Percentiles rank a stretch among this genome's conserved stretches.
Conservation (phyloP, 2,113 vertebrate species). For the Stercorarius parasiticus region DNA sequence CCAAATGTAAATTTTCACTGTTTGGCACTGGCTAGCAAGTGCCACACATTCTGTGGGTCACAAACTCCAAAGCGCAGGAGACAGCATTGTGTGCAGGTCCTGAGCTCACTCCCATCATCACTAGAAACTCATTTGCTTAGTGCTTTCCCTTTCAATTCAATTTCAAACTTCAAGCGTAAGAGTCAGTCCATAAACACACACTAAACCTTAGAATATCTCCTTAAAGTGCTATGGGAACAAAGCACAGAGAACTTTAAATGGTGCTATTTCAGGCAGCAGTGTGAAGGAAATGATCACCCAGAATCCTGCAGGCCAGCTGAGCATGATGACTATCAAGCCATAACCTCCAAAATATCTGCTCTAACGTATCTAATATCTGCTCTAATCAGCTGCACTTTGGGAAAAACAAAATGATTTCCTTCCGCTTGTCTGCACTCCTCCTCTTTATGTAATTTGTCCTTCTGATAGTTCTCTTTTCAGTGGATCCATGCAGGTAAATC, state of each 20-base stretch:
- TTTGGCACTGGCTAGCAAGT: not conserved
- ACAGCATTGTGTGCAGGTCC: fast-evolving
- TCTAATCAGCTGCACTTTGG: not conserved
- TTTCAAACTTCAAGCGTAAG: not conserved
- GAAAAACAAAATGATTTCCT: not conserved
- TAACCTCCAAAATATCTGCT: not conserved
- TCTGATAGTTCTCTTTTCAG: not conserved
- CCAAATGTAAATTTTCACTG: not conserved
- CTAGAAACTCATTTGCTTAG: not conserved
- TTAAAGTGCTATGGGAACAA: not conserved
- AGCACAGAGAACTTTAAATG: not conserved
- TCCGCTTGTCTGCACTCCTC: not conserved
- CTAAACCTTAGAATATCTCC: not conserved
- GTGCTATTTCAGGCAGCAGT: not conserved
- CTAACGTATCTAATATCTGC: not conserved
- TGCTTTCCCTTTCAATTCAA: not conserved
- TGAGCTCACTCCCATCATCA: not conserved
- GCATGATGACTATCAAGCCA: not conserved
- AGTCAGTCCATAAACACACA: not conserved
- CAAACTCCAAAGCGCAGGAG: not conserved
- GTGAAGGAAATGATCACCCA: not conserved
- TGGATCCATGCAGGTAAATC: not conserved
- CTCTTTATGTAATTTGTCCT: not conserved
- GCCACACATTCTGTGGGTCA: not conserved
- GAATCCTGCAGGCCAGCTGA: not conserved